phyloP scores from a whole-genome alignment of 2,888 invertebrate genomes.

The Neoscelio sp. region DNA sequence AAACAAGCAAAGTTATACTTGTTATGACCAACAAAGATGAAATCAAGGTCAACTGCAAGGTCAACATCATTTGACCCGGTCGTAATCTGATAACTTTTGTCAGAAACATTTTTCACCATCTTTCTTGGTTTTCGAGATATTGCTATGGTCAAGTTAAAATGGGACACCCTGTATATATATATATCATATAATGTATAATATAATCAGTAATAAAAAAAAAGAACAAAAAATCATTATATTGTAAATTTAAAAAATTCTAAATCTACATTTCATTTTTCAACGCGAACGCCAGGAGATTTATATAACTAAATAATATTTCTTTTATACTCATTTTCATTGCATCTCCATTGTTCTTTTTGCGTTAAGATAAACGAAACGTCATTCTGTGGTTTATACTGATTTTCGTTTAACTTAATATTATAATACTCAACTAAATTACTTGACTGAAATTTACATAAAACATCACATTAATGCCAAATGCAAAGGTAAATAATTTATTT shows the following conservation, averaged over 20 bases:
- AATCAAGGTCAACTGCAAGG: too few species aligned
- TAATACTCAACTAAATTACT: slow-evolving; percentile 13
- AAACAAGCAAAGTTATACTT: too few species aligned
- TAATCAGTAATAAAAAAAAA: too few species aligned
- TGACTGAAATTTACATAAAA: neutral
- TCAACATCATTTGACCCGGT: too few species aligned
- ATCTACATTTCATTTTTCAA: slow-evolving; percentile 31
- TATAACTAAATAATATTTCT: neutral
- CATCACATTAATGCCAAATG: neutral
- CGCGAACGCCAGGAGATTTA: slow-evolving; percentile 8
- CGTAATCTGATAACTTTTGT: too few species aligned
- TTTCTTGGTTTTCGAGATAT: too few species aligned
- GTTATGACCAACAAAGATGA: too few species aligned
- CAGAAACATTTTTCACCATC: too few species aligned
- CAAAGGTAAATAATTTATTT: slow-evolving; percentile 1
- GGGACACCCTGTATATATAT: too few species aligned
- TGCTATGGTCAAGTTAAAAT: too few species aligned
- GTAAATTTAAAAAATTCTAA: slow-evolving; percentile 4
- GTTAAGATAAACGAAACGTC: slow-evolving; percentile 37
- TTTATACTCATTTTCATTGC: slow-evolving; percentile 33
- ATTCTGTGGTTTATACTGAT: neutral
- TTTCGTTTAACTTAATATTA: neutral
- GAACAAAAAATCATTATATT: too few species aligned
- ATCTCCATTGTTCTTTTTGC: slow-evolving; percentile 46
- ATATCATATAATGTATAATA: too few species aligned